phyloP scores from a whole-genome alignment of 37 sponge, comb jelly and placozoan genomes.

The Agelas oroides region DNA sequence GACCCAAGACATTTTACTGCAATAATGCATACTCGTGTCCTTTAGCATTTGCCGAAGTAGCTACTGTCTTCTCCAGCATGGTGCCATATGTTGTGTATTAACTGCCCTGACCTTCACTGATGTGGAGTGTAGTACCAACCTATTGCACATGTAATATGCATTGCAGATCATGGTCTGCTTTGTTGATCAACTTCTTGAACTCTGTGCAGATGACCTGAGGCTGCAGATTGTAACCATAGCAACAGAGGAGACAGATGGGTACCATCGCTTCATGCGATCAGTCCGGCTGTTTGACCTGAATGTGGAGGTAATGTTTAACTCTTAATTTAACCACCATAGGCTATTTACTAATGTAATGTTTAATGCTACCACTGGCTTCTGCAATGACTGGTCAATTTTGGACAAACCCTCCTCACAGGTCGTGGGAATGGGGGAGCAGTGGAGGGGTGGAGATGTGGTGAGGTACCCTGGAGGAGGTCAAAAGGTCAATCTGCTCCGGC shows the following conservation, averaged over 20 bases:
- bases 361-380: too few relatives aligned
- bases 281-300: conserved; percentile 53
- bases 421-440: conserved; percentile 86
- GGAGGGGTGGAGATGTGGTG: conserved; percentile 91
- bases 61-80: too few relatives aligned
- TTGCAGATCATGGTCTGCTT: too few relatives aligned
- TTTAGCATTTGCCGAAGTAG: too few relatives aligned
- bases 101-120: too few relatives aligned
- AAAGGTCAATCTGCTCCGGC: conserved; percentile 87
- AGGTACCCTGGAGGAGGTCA: conserved; percentile 91
- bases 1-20: too few relatives aligned
- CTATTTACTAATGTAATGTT: not conserved
- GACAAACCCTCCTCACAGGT: conserved; percentile 52
- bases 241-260: conserved; percentile 91
- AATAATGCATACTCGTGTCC: too few relatives aligned
- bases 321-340: too few relatives aligned
- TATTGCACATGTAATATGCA: too few relatives aligned
- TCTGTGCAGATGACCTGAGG: conserved; percentile 5
- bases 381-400: conserved; percentile 83
- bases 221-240: conserved; percentile 89
- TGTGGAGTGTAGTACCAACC: too few relatives aligned
- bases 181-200: too few relatives aligned
- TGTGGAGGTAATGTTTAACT: conserved; percentile 75
- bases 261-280: conserved; percentile 75
- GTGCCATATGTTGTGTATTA: too few relatives aligned